Base-by-base conservation (phyloP, 2,797 vertebrate species). In the Sebastes vulpes region DNA sequence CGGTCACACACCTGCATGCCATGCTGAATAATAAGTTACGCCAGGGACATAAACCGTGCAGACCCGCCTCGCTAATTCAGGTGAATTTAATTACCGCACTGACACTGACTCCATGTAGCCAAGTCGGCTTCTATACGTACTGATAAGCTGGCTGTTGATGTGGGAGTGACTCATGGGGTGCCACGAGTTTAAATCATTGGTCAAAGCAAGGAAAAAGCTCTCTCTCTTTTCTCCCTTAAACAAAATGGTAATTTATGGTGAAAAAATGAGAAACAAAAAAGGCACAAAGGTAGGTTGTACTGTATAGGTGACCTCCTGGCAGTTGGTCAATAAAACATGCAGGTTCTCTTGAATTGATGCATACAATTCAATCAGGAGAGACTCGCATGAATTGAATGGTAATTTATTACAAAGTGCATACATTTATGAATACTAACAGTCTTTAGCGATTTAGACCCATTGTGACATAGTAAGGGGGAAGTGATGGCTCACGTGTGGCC, bases 81-180 rank as follows among this genome's bases (percentile, higher is more conserved):
- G 57, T 86, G 8, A 65, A 89, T 87, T 69, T 8, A 74, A 83
- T 89, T 65, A 82, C 71, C 23, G 56, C 68, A 32, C 21, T 14
- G 28, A 59, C n/a, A 57, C 48, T 65, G 67, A 18, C 76, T 81
- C 76, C 38, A 21, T 65, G 65, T 46, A 16, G 14, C 38, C 46
- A 28, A 61, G 21, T 54, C 75, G 69, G 60, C 73, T 71, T 32
- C 57, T 25, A 4, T 38, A 38, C 52, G 66, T 1, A 23, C 65
- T 72, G 66, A 78, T 75, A 53, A 72, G 53, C 28, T 16, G 68
- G 23, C 38, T 57, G 56, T n/a, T 57, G 21, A 48, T 31, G 16
- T 8, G 48, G 10, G 38, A 46, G 58, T 75, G 64, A 79, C 21
- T 65, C 35, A 38, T 0, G 52, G 21, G 35, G 65, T 48, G 75